Base-by-base conservation (phyloP, 1,140 invertebrate species). In the Drosophila rufa region DNA sequence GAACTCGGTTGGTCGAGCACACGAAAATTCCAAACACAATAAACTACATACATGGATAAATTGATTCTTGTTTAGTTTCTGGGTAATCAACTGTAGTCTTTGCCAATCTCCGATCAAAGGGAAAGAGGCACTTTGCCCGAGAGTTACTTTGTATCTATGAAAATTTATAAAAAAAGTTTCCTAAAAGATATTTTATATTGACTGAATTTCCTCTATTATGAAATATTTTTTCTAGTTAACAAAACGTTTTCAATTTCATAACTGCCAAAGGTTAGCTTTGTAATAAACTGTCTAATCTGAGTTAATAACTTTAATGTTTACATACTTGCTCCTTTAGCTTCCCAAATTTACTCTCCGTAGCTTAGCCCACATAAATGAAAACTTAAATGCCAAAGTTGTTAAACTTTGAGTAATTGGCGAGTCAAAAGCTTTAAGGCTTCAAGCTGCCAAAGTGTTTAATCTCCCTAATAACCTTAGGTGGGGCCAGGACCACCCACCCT, bases 41-140 rank as follows among this genome's bases (percentile, higher is more conserved):
- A 67, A 67, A 56, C 43, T 27, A 74, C 46, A 60, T 73, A 73
- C 56, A 60, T 60, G 55, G 70, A 73, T 74, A 73, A 74, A 74
- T 74, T 74, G 70, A 73, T 74, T 74, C 69, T 51, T 73, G 55
- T 33, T 50, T 60, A 51, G 70, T 74, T 60, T 59, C 30, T 73
- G 70, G 55, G 69, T 73, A 74, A 73, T 74, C 70, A 74, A 74
- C 70, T 74, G 70, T 73, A 74, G 58, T 74, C 68, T 73, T 73
- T 51, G 22, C 19, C 51, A 73, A 60, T 50, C 67, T 59, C 17
- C 45, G 67, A 73, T 73, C 69, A 73, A 73, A 71, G 53, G 17
- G 38, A n/a, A 51, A 50, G 36, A 48, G 27, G 50, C 36, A 46
- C 36, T 45, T 51, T 69, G 40, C 47, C 30, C 7, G 36, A 6